Evolutionary conservation across 2,113 vertebrate genomes (phyloP).

Genomic region (Cavia porcellus): DNA sequence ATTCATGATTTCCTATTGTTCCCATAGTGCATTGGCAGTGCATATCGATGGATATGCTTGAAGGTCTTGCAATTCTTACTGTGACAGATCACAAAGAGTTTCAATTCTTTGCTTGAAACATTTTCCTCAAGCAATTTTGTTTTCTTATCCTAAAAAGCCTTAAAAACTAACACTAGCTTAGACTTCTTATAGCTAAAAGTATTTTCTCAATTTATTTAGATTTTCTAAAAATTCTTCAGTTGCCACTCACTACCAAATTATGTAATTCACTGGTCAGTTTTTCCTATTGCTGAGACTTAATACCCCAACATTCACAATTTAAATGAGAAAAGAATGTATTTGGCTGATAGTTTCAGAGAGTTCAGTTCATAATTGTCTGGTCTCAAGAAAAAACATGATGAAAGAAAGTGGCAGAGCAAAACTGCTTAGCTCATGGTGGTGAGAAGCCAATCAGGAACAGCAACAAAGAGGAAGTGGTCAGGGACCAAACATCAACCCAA

Average conservation of each 20-base stretch:
- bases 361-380: not conserved
- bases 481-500: not conserved
- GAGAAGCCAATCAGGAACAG: not conserved
- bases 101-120: not conserved
- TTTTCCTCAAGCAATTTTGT: not conserved
- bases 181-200: not conserved
- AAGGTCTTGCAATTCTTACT: not conserved
- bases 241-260: not conserved
- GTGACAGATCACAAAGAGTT: not conserved
- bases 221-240: not conserved
- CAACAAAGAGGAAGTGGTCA: not conserved
- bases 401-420: not conserved
- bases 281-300: not conserved
- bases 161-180: not conserved
- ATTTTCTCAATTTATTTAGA: not conserved
- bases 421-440: not conserved
- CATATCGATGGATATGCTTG: not conserved
- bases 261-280: not conserved
- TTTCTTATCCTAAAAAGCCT: not conserved
- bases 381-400: not conserved
- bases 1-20: not conserved
- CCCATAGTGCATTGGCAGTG: not conserved
- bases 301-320: not conserved
- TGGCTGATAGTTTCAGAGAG: not conserved
- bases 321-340: not conserved